phyloP scores from a whole-genome alignment of 2,797 vertebrate genomes.

The Mormyrops boulengeri region DNA sequence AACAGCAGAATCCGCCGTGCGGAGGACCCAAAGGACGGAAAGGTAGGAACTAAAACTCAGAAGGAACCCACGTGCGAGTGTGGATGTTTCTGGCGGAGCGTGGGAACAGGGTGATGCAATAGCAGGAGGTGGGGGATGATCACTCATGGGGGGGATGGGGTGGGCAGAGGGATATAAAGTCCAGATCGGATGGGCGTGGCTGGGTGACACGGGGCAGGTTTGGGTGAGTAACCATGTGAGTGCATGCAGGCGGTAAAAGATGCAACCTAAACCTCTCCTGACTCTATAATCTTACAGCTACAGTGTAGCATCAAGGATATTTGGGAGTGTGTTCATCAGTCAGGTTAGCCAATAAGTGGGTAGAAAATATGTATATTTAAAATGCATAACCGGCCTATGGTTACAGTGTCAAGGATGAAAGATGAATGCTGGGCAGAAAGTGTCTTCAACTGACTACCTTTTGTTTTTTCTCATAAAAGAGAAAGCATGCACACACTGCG shows the following conservation, averaged over 20 bases:
- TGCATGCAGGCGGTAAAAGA: constrained; percentile 43
- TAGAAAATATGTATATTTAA: background rate
- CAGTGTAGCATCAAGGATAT: background rate
- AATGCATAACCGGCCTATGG: background rate
- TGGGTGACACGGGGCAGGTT: constrained; percentile 34
- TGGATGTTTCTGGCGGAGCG: constrained; percentile 63
- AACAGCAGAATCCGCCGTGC: constrained; percentile 39
- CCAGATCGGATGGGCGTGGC: constrained; percentile 53
- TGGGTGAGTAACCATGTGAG: constrained; percentile 16
- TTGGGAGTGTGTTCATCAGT: background rate
- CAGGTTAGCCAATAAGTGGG: background rate
- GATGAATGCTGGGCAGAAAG: too few species aligned
- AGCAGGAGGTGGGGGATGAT: constrained; percentile 38
- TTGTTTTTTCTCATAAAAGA: background rate
- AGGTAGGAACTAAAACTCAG: constrained; percentile 42
- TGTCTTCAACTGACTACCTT: background rate
- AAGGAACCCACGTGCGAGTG: constrained; percentile 44
- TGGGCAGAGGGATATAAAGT: constrained; percentile 42
- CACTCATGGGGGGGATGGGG: constrained; percentile 28
- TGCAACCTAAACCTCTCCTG: background rate
- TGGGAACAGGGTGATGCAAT: constrained; percentile 40
- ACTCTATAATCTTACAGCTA: background rate
- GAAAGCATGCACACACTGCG: background rate
- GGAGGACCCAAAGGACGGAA: constrained; percentile 41
- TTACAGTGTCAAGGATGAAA: background rate